Base-by-base conservation (phyloP, 2,113 vertebrate species). In the Caranx ignobilis region DNA sequence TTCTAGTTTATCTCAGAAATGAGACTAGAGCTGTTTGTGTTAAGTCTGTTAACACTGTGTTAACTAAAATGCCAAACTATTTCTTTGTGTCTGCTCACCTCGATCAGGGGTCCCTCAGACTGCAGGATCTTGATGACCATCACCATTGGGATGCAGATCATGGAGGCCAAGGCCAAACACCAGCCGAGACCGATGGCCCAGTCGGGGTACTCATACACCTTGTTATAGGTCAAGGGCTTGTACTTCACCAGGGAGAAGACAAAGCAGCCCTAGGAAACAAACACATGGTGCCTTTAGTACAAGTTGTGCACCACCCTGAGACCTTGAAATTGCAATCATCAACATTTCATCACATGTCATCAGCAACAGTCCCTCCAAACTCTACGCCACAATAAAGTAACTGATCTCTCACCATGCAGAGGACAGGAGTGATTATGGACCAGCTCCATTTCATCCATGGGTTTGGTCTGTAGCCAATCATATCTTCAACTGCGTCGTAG, bases 371-470 rank as follows among this genome's bases (percentile, higher is more conserved):
- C 41, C 32, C 59, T 34, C n/a, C 31, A 57, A 35, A 37, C 31
- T 15, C 45, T 35, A 47, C 10, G 4, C 37, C 18, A 32, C 56
- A 61, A 60, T 68, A 61, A 85, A 72, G 3, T 26, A 8, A 59
- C 7, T 50, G 31, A 41, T 47, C 43, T 76, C 97, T 95, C 87
- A 99, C 98, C 94, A 97, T 91, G 13, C 98, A 99, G 64, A 99
- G 97, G 89, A 98, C 91, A 45, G 98, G 98, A 61, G 98, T 99
- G 92, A 98, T 95, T 74, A 97, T 74, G 88, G 95, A 95, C 98
- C 98, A 99, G 96, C 98, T 98, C 97, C 96, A 98, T 90, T 99
- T 99, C 98, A 99, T 99, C 98, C 98, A 99, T 18, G 96, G 89
- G 88, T 97, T 98, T 71, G 98, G 98, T 95, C 96, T 96, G 93